Conservation (phyloP, 1,140 invertebrate genomes). For the Leguminivora glycinivorella region DNA sequence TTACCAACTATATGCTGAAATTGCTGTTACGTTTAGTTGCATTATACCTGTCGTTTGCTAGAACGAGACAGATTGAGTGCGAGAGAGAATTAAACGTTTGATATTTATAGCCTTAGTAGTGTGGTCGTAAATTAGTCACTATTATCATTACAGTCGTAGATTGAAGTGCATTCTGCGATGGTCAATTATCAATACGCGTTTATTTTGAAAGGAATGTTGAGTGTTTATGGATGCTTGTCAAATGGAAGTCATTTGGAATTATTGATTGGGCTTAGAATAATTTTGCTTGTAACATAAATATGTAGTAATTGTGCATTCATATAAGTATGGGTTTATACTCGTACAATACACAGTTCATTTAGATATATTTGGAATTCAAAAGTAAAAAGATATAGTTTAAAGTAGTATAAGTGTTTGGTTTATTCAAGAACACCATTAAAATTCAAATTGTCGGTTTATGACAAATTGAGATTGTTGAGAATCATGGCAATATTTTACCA, state of each 20-base stretch:
- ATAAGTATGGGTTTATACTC: too few relatives aligned
- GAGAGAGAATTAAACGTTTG: not conserved
- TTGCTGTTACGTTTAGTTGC: not conserved
- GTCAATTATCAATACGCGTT: not conserved
- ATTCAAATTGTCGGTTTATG: too few relatives aligned
- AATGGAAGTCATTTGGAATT: not conserved
- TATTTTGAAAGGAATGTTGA: not conserved
- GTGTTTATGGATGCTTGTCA: not conserved
- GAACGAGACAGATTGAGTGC: constrained; percentile 5
- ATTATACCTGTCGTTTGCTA: not conserved
- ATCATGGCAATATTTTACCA: too few relatives aligned
- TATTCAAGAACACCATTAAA: too few relatives aligned
- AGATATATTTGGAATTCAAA: too few relatives aligned
- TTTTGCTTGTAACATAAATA: too few relatives aligned
- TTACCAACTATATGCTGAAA: not conserved
- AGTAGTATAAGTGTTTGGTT: too few relatives aligned
- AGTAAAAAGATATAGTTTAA: too few relatives aligned
- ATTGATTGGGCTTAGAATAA: not conserved
- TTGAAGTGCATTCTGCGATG: not conserved
- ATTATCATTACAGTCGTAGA: not conserved
- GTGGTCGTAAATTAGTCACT: constrained; percentile 8
- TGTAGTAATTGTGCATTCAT: too few relatives aligned
- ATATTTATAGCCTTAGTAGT: not conserved
- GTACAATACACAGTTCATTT: too few relatives aligned
- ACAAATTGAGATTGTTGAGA: too few relatives aligned